Conservation (phyloP, 2,797 vertebrate species). For the Sebastes vulpes region DNA sequence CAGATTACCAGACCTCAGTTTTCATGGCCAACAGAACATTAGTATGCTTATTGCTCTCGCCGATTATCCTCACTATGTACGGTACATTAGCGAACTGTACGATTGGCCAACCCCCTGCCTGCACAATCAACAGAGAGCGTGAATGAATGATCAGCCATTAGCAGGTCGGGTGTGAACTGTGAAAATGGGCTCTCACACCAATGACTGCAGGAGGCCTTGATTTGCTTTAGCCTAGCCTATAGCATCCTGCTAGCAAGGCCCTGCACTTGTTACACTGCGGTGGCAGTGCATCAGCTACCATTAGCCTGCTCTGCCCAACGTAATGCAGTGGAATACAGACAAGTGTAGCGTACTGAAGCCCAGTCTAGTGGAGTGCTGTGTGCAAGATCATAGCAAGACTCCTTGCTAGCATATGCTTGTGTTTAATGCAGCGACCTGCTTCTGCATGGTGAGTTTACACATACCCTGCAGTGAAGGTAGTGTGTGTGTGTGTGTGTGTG, state of each 20-base stretch:
- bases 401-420: constrained; percentile 86
- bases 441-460: constrained; percentile 87
- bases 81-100: constrained; percentile 83
- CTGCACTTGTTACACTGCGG: constrained; percentile 46
- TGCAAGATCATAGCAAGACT: constrained; percentile 87
- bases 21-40: constrained; percentile 82
- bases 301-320: constrained; percentile 71
- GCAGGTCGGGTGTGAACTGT: constrained; percentile 86
- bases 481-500: constrained; percentile 64
- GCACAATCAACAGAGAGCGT: constrained; percentile 84
- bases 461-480: constrained; percentile 85
- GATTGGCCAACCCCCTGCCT: constrained; percentile 84
- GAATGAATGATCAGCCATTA: constrained; percentile 88
- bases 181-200: constrained; percentile 87
- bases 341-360: constrained; percentile 85
- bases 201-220: constrained; percentile 85
- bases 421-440: constrained; percentile 88
- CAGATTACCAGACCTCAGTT: constrained; percentile 72
- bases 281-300: constrained; percentile 56
- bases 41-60: constrained; percentile 81
- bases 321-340: constrained; percentile 75
- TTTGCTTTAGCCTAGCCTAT: constrained; percentile 75
- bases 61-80: constrained; percentile 82
- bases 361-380: constrained; percentile 85
- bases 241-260: constrained; percentile 70